phyloP scores from a whole-genome alignment of 2,113 vertebrate species.

The Oxyruncus cristatus region DNA sequence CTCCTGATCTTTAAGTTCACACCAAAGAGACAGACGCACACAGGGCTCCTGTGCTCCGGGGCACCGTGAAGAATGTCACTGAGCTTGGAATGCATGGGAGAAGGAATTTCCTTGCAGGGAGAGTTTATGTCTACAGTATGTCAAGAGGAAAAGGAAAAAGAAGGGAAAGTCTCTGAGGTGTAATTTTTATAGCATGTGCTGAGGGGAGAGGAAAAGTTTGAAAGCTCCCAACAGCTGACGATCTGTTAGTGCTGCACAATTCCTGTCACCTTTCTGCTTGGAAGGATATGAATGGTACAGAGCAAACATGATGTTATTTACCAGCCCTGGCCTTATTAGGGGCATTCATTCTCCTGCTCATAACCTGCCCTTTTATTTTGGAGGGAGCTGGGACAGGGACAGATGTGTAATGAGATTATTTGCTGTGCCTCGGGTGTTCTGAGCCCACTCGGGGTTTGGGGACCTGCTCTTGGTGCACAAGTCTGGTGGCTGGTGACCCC shows the following conservation, averaged over 20 bases:
- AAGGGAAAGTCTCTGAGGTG: slow-evolving; percentile 1
- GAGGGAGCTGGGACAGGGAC: neutral
- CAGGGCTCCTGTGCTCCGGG: neutral
- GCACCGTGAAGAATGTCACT: slow-evolving; percentile 39
- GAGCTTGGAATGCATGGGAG: slow-evolving; percentile 14
- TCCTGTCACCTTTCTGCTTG: neutral
- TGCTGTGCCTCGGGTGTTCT: neutral
- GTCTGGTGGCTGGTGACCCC: neutral
- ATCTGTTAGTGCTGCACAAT: neutral
- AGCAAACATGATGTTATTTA: neutral
- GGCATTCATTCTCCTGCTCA: neutral
- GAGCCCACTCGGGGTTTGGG: neutral
- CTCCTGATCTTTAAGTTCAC: slow-evolving; percentile 35
- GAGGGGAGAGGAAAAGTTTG: slow-evolving; percentile 24
- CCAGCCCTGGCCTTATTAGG: neutral
- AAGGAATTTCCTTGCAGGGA: slow-evolving; percentile 28
- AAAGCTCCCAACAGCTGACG: neutral
- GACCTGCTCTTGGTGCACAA: neutral
- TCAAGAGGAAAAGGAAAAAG: slow-evolving; percentile 43
- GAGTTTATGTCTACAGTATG: slow-evolving; percentile 22
- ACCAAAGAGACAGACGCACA: neutral
- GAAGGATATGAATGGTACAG: neutral
- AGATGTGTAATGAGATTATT: neutral
- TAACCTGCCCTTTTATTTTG: neutral
- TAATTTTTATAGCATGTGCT: neutral